phyloP scores from a whole-genome alignment of 1,140 invertebrate species.

The Platorchestia sp. region DNA sequence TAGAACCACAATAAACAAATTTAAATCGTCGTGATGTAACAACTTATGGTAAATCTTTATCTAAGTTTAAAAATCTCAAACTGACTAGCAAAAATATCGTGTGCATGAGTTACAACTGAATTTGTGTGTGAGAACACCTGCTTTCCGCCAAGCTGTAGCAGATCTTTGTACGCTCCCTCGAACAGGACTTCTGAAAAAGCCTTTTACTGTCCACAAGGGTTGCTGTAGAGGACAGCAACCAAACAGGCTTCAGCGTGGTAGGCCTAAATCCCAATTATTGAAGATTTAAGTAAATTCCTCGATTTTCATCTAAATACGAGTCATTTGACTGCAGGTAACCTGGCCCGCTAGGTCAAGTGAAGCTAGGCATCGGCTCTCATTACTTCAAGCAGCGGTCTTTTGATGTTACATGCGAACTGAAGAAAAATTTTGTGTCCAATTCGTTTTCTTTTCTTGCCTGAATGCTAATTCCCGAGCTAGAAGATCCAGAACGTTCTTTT shows the following conservation, averaged over 20 bases:
- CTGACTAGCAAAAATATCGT: too few species aligned
- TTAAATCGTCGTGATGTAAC: too few species aligned
- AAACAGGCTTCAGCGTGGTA: background rate
- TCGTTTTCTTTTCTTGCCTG: background rate
- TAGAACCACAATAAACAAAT: too few species aligned
- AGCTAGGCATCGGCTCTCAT: background rate
- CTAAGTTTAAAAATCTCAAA: too few species aligned
- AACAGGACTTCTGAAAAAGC: background rate
- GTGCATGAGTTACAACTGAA: background rate
- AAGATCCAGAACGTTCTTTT: background rate
- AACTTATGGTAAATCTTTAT: too few species aligned
- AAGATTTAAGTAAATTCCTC: background rate
- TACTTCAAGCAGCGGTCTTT: background rate
- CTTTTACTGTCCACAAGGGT: background rate
- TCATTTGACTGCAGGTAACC: background rate
- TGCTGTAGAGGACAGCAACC: background rate
- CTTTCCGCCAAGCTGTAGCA: background rate
- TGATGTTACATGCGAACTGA: background rate
- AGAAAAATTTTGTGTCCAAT: background rate
- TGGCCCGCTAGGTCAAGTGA: background rate
- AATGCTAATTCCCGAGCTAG: background rate
- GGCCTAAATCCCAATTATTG: background rate
- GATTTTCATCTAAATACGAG: background rate
- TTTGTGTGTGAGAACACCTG: background rate
- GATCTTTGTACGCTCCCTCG: background rate